Conservation (phyloP, 2,797 vertebrate species). For the Acrossocheilus wenchowensis region DNA sequence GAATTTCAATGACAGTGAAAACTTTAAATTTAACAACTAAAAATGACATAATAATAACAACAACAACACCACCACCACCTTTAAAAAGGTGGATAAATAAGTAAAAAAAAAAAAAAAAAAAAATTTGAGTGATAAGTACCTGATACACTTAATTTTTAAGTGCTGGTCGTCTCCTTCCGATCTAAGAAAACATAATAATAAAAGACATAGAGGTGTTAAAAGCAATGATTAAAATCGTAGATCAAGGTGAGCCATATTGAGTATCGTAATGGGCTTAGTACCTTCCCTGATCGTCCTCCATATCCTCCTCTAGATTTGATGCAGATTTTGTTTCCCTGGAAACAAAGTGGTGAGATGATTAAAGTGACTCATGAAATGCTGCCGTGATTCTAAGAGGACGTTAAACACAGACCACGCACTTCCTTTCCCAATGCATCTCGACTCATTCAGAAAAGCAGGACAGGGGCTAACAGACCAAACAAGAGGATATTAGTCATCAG, state of each 20-base stretch:
- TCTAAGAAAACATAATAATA: conserved; percentile 68
- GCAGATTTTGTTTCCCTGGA: conserved; percentile 75
- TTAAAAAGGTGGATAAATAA: not conserved
- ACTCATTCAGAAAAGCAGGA: conserved; percentile 37
- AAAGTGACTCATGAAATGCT: conserved; percentile 23
- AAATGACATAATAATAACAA: not conserved
- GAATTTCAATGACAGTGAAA: not conserved
- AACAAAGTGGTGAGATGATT: conserved; percentile 56
- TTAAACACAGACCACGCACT: conserved; percentile 30
- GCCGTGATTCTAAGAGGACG: conserved; percentile 10
- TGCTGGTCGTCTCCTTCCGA: conserved; percentile 87
- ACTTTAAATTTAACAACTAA: not conserved
- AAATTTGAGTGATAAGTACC: conserved; percentile 68
- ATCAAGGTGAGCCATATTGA: not conserved
- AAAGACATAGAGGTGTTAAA: not conserved
- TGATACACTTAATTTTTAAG: conserved; percentile 88
- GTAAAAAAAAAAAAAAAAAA: not conserved
- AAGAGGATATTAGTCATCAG: conserved; percentile 25
- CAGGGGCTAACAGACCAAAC: not conserved
- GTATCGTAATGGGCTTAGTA: conserved; percentile 54
- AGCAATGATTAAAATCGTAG: not conserved
- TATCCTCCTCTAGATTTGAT: conserved; percentile 73
- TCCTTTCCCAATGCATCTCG: not conserved
- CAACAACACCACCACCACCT: not conserved
- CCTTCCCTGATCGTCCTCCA: conserved; percentile 79